Percentiles rank a stretch among this genome's conserved stretches.
Evolutionary conservation across 2,113 vertebrate species (phyloP).

Genomic region (Barbus barbus): DNA sequence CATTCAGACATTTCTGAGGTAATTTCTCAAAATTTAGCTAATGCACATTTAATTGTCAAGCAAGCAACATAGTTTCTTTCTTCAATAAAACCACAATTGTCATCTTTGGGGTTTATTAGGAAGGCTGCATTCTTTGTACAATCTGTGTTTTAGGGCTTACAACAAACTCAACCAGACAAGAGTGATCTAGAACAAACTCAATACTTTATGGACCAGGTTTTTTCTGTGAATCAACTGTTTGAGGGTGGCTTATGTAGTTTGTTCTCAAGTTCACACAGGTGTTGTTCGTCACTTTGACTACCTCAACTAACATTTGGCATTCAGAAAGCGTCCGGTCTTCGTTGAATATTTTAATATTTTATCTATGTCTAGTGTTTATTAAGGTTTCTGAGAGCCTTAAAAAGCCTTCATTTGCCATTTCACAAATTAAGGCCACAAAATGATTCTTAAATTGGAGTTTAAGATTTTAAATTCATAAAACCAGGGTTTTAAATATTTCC

Average conservation of each 20-base stretch:
- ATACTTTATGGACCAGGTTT: no score
- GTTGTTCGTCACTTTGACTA: neutral
- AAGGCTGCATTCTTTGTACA: neutral
- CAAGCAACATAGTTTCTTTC: neutral
- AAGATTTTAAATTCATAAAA: neutral
- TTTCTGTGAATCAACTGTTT: neutral
- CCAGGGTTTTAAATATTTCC: no score
- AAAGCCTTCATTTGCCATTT: neutral
- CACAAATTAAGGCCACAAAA: neutral
- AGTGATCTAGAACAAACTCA: neutral
- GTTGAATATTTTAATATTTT: neutral
- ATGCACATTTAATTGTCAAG: neutral
- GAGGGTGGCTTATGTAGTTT: neutral
- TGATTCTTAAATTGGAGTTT: no score
- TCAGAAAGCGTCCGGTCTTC: neutral
- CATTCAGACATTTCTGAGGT: neutral
- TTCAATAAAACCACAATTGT: neutral
- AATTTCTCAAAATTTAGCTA: neutral
- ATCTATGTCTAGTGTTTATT: no score
- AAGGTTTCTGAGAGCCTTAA: no score
- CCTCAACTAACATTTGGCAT: neutral
- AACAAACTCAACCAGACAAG: neutral
- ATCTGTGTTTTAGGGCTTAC: neutral
- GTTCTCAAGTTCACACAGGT: neutral
- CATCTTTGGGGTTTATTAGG: neutral